A percentile compares a stretch with the other conserved stretches of the same genome.
Conservation (phyloP, 2,797 vertebrate species). For the Rhinatrema bivittatum region DNA sequence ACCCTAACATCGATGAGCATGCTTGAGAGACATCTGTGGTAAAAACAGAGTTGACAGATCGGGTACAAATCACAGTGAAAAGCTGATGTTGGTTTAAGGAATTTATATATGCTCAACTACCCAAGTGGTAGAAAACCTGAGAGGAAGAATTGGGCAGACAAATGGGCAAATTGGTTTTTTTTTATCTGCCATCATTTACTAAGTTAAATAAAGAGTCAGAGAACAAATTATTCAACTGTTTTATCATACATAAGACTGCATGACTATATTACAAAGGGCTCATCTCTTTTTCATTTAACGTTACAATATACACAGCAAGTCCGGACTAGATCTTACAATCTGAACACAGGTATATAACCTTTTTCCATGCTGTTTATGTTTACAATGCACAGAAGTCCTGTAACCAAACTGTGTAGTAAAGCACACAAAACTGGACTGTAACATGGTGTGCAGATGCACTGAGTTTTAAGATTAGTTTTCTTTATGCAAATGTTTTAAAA, state of each 20-base stretch:
- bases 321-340: slow-evolving; percentile 99
- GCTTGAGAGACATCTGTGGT: too few relatives aligned
- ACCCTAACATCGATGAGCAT: too few relatives aligned
- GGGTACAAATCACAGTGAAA: too few relatives aligned
- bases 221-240: slow-evolving; percentile 98
- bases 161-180: too few relatives aligned
- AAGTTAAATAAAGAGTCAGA: slow-evolving; percentile 79
- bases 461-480: slow-evolving; percentile 47
- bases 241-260: slow-evolving; percentile 99
- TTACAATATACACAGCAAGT: slow-evolving; percentile 99
- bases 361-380: slow-evolving; percentile 98
- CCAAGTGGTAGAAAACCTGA: too few relatives aligned
- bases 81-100: too few relatives aligned
- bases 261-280: slow-evolving; percentile 99
- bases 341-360: slow-evolving; percentile 99
- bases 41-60: too few relatives aligned
- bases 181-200: too few relatives aligned
- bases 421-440: slow-evolving; percentile 79
- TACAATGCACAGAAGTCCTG: slow-evolving; percentile 97
- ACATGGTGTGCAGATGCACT: slow-evolving; percentile 65
- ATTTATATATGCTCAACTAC: too few relatives aligned
- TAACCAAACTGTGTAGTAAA: slow-evolving; percentile 85
- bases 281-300: slow-evolving; percentile 81
- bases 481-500: slow-evolving; percentile 39
- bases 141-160: too few relatives aligned